Conservation (phyloP, 2,113 vertebrate genomes). For the Puffinus mauretanicus region DNA sequence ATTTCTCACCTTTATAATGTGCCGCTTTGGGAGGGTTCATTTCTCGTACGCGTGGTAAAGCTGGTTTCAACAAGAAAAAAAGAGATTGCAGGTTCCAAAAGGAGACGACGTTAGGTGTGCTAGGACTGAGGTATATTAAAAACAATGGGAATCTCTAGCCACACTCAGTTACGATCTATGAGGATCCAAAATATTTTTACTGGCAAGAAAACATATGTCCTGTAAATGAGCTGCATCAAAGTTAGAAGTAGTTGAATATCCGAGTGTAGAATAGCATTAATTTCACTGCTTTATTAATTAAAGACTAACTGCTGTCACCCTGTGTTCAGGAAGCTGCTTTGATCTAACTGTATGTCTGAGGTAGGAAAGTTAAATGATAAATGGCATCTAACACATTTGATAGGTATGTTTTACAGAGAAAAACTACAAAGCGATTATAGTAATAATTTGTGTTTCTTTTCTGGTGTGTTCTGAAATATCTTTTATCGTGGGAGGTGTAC, state of each 20-base stretch:
- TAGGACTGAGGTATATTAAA: neutral
- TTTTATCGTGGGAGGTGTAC: neutral
- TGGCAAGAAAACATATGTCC: neutral
- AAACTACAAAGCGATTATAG: neutral
- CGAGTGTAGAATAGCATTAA: neutral
- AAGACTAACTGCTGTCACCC: neutral
- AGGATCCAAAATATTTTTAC: neutral
- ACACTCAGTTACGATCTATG: neutral
- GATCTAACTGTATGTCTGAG: neutral
- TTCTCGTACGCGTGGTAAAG: neutral
- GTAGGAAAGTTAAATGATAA: neutral
- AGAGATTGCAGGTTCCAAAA: neutral
- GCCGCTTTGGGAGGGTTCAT: neutral
- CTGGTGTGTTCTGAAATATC: neutral
- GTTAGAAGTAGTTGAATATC: neutral
- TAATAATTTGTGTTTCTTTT: neutral
- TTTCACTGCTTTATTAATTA: slow-evolving; percentile 15
- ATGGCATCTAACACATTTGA: neutral
- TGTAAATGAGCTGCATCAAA: neutral
- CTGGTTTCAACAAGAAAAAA: neutral
- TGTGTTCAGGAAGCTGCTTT: neutral
- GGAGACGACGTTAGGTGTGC: neutral
- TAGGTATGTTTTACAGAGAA: neutral
- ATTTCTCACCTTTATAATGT: neutral
- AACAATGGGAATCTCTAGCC: neutral